Evolutionary conservation across 2,113 vertebrate genomes (phyloP), one percentile per base, ranked within the genome.

Genomic region (Chaenocephalus aceratus): DNA sequence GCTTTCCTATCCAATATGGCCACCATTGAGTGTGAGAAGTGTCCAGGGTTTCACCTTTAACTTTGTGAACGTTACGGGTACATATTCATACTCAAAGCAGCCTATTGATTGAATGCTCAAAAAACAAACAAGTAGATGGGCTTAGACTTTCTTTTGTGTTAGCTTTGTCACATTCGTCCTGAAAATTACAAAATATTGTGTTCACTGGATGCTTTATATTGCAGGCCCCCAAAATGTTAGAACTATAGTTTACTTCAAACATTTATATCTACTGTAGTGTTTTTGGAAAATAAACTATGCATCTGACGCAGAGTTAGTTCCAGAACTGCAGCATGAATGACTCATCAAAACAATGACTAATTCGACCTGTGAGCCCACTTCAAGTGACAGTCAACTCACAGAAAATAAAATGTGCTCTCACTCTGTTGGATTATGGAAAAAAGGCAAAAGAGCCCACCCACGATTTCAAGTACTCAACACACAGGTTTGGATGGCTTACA

Each of bases 321-420:
- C 79, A 72, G 72, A 63, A 64, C 46, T 53, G 88, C 85, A 56
- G 84, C 76, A 89, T 73, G 69, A 83, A 82, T 94, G 93, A 94
- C 80, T 94, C 93, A 94, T 88, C 88, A 87, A 49, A 92, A 80
- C 88, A 79, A 77, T 94, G 93, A 94, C 85, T 92, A 85, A 94
- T 63, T 3, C 77, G 90, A 89, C 90, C 90, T 87, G 46, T n/a
- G 54, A 91, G 75, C 86, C 73, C 87, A 89, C 87, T 90, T 91
- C 57, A 88, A 88, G 86, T 76, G 88, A 85, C 90, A 56, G 89
- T 90, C 89, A 90, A 91, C 80, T 87, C 71, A 73, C 6, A 36
- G 62, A 86, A 83, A 91, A 91, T 63, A 86, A 72, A 86, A 79
- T 80, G 75, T 61, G 63, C 72, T 88, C 64, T 83, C 36, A 63